A percentile compares a stretch with the other conserved stretches of the same genome.
These are phyloP conservation scores for Turritopsis dohrnii DNA, from an alignment of 30 jellyfish, hydroid and myxozoan species.

Conservation along the genomic window DNA sequence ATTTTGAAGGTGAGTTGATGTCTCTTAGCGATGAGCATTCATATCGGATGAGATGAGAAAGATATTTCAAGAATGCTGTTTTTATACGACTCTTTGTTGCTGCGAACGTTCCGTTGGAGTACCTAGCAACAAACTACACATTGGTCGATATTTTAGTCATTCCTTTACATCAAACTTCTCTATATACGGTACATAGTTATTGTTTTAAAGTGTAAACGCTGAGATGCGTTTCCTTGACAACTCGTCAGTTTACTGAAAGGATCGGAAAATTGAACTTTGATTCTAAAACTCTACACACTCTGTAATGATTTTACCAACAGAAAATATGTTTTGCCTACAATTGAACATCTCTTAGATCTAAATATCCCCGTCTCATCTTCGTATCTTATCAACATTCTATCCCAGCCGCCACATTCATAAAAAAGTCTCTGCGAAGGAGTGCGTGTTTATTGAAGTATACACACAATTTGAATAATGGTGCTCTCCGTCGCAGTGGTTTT, in stretches of 20 bases:
- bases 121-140: background rate
- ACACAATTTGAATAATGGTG: too few species aligned
- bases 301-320: background rate
- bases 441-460: too few species aligned
- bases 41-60: conserved; percentile 68
- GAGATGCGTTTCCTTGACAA: background rate
- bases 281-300: background rate
- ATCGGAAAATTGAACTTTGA: background rate
- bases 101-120: background rate
- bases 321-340: background rate
- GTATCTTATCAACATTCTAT: too few species aligned
- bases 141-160: background rate
- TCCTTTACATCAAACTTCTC: background rate
- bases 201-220: background rate
- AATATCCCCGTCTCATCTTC: too few species aligned
- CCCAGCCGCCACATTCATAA: too few species aligned
- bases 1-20: conserved; percentile 81
- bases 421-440: too few species aligned
- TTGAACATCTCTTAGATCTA: background rate
- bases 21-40: conserved; percentile 45
- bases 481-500: too few species aligned
- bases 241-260: background rate
- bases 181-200: background rate
- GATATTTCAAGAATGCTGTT: background rate
- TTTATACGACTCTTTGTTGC: background rate